phyloP scores from a whole-genome alignment of 2,888 invertebrate genomes.

The Julus scanicus region DNA sequence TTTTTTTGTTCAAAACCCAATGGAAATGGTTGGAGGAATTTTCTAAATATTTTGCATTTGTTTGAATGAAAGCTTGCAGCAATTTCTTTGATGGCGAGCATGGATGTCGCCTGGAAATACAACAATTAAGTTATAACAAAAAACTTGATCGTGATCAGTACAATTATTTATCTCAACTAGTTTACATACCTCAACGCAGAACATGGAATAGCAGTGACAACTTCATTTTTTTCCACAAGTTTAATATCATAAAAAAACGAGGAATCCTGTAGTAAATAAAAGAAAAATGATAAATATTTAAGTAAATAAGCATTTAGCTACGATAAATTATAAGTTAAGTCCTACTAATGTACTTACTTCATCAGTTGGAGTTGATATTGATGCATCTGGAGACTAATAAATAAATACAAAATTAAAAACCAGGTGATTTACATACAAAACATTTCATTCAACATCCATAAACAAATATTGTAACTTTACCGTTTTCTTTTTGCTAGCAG shows the following conservation, averaged over 20 bases:
- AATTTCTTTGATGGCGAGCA: neutral
- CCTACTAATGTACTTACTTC: neutral
- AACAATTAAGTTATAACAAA: neutral
- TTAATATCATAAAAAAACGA: slow-evolving; percentile 3
- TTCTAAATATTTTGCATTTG: neutral
- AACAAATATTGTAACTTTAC: neutral
- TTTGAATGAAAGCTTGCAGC: neutral
- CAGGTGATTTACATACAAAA: neutral
- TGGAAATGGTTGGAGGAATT: neutral
- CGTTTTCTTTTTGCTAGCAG: neutral
- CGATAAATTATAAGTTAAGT: too few species aligned
- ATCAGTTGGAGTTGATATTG: neutral
- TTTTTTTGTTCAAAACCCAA: neutral
- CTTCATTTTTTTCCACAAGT: slow-evolving; percentile 2
- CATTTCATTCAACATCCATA: neutral
- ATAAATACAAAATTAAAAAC: neutral
- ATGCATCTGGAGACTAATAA: neutral
- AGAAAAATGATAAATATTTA: too few species aligned
- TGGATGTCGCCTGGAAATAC: neutral
- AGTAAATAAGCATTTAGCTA: too few species aligned
- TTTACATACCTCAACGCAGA: neutral
- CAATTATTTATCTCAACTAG: neutral
- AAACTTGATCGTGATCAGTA: neutral
- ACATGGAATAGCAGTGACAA: slow-evolving; percentile 27
- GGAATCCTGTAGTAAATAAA: too few species aligned